These are phyloP conservation scores for Rhagonycha fulva DNA, from an alignment of 2,888 invertebrate genomes.

Conservation along the genomic window DNA sequence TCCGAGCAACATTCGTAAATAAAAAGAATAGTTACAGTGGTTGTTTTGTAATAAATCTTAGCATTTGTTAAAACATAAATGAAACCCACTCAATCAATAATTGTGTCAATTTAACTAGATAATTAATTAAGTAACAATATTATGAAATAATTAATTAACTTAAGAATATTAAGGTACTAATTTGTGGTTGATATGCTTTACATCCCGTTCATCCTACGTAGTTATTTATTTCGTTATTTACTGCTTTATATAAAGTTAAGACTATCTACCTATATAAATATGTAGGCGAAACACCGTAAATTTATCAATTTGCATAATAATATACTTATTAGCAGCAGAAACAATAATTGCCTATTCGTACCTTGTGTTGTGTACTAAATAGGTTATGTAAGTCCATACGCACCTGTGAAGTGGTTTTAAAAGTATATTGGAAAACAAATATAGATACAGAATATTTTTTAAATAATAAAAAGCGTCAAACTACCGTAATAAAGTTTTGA, in stretches of 20 bases:
- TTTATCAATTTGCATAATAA: conserved; percentile 20
- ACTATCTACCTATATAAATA: conserved; percentile 9
- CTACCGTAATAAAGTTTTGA: background rate
- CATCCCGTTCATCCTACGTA: conserved; percentile 25
- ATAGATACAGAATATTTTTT: background rate
- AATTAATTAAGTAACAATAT: background rate
- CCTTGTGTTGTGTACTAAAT: background rate
- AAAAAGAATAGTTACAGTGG: background rate
- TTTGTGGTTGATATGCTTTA: background rate
- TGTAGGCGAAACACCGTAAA: conserved; percentile 25
- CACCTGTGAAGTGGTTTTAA: background rate
- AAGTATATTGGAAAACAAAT: background rate
- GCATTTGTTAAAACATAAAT: background rate
- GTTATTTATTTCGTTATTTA: conserved; percentile 19
- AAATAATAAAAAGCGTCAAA: background rate
- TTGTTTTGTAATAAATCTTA: background rate
- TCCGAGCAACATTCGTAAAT: background rate
- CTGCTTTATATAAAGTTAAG: conserved; percentile 1
- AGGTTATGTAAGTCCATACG: background rate
- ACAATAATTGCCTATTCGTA: background rate
- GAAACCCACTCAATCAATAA: background rate
- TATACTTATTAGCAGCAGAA: conserved; percentile 18
- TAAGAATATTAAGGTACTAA: background rate
- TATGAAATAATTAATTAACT: background rate
- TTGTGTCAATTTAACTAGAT: background rate